phyloP scores from a whole-genome alignment of 2,797 vertebrate genomes.

The Liasis olivaceus region DNA sequence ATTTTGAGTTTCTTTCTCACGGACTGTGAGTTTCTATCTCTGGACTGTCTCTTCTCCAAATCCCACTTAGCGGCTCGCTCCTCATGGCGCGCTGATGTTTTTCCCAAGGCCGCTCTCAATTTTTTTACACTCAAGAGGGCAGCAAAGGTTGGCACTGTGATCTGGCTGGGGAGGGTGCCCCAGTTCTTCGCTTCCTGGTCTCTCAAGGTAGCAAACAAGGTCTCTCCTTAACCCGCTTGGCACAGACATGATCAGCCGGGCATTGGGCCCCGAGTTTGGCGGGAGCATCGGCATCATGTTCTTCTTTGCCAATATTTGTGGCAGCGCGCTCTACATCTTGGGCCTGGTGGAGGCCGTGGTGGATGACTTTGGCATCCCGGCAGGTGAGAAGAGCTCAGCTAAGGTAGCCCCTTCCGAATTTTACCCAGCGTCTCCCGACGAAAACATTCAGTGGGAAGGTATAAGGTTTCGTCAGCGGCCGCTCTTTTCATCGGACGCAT shows the following conservation, averaged over 20 bases:
- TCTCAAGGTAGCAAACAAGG: background rate
- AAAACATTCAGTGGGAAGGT: background rate
- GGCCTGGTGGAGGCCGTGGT: constrained; percentile 88
- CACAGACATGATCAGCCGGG: constrained; percentile 92
- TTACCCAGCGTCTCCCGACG: background rate
- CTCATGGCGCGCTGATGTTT: too few relatives aligned
- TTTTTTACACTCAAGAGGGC: too few relatives aligned
- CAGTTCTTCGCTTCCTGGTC: background rate
- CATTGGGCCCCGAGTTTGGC: constrained; percentile 88
- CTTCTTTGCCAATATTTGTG: constrained; percentile 89
- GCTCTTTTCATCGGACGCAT: background rate
- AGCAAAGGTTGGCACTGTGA: background rate
- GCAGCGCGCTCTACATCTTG: constrained; percentile 85
- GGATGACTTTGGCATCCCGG: constrained; percentile 80
- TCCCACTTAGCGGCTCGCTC: too few relatives aligned
- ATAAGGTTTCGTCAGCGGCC: background rate
- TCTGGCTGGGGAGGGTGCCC: background rate
- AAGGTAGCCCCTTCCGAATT: accelerated
- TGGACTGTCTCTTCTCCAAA: too few relatives aligned
- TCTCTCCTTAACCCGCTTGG: constrained; percentile 53
- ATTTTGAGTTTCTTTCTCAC: too few relatives aligned
- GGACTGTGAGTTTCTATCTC: too few relatives aligned
- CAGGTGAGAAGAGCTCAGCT: constrained; percentile 70
- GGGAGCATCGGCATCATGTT: constrained; percentile 94
- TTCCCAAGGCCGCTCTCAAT: too few relatives aligned